A percentile compares a stretch with the other conserved stretches of the same genome.
Conservation (phyloP, 2,797 vertebrate species). For the Brachyrhaphis roseni region DNA sequence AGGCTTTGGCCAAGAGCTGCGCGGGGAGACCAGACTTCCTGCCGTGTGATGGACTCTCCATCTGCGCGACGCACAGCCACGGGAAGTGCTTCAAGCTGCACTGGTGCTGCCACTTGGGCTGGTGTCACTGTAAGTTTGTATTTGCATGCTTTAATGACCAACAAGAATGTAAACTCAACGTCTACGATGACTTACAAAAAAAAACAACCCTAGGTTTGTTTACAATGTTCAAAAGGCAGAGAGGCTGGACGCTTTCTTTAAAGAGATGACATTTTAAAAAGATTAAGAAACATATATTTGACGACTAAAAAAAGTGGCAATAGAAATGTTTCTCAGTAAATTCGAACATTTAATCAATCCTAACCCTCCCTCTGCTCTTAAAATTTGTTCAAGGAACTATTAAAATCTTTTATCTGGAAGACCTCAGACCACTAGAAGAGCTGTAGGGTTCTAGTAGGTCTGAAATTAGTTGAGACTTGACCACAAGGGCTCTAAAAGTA, state of each 20-base stretch:
- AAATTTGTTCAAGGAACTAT: not conserved
- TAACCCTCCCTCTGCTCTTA: not conserved
- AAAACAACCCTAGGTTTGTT: not conserved
- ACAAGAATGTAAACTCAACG: not conserved
- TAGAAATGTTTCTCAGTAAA: not conserved
- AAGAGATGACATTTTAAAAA: no score
- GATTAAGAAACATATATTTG: not conserved
- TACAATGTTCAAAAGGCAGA: not conserved
- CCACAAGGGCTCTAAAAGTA: not conserved
- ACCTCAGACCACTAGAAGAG: not conserved
- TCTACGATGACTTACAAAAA: not conserved
- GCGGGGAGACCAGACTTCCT: conserved; percentile 98
- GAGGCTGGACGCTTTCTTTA: no score
- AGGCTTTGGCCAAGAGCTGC: conserved; percentile 95
- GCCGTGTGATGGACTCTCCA: conserved; percentile 96
- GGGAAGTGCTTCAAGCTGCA: conserved; percentile 99
- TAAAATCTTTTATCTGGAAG: not conserved
- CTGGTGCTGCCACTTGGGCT: conserved; percentile 99
- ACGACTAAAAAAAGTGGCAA: not conserved
- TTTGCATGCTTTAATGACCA: conserved; percentile 6
- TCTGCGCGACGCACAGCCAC: conserved; percentile 98
- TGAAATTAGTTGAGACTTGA: not conserved
- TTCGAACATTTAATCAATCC: not conserved
- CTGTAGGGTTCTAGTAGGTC: not conserved
- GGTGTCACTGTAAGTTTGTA: conserved; percentile 97